Conservation (phyloP, 2,888 invertebrate genomes). For the Macaria notata region DNA sequence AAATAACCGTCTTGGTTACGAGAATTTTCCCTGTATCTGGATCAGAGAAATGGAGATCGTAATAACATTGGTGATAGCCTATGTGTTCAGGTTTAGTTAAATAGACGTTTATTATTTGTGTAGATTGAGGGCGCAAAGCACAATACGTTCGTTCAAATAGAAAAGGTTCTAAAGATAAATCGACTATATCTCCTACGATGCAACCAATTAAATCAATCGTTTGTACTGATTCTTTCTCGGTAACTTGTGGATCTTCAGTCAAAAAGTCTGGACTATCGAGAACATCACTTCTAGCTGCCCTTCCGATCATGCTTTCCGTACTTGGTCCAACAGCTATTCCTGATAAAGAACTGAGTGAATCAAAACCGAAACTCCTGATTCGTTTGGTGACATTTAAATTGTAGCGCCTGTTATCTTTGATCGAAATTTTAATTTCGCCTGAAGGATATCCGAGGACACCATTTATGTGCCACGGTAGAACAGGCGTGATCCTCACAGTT, state of each 20-base stretch:
- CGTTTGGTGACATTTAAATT: slow-evolving; percentile 54
- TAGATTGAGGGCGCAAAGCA: slow-evolving; percentile 44
- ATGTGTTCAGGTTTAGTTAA: slow-evolving; percentile 57
- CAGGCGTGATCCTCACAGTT: slow-evolving; percentile 50
- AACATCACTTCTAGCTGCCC: slow-evolving; percentile 36
- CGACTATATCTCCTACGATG: slow-evolving; percentile 48
- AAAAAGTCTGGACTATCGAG: slow-evolving; percentile 33
- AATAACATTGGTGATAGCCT: slow-evolving; percentile 63
- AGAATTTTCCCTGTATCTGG: slow-evolving; percentile 40
- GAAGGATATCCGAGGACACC: slow-evolving; percentile 45
- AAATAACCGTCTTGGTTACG: slow-evolving; percentile 47
- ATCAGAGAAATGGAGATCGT: slow-evolving; percentile 54
- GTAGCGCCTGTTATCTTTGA: slow-evolving; percentile 47
- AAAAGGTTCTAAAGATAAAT: slow-evolving; percentile 54
- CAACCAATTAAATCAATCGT: slow-evolving; percentile 37
- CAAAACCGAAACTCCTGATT: slow-evolving; percentile 37
- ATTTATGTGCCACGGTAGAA: slow-evolving; percentile 62
- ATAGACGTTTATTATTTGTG: slow-evolving; percentile 44
- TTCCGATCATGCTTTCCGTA: slow-evolving; percentile 44
- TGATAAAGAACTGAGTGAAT: slow-evolving; percentile 37
- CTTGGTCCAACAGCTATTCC: slow-evolving; percentile 37
- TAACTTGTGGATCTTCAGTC: slow-evolving; percentile 11
- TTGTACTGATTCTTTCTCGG: slow-evolving; percentile 30
- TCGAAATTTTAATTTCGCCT: slow-evolving; percentile 43
- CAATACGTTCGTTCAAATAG: slow-evolving; percentile 54